Evolutionary conservation across 2,888 invertebrate genomes (phyloP), one percentile per base, ranked within the genome.

Genomic region (Volucella inflata): DNA sequence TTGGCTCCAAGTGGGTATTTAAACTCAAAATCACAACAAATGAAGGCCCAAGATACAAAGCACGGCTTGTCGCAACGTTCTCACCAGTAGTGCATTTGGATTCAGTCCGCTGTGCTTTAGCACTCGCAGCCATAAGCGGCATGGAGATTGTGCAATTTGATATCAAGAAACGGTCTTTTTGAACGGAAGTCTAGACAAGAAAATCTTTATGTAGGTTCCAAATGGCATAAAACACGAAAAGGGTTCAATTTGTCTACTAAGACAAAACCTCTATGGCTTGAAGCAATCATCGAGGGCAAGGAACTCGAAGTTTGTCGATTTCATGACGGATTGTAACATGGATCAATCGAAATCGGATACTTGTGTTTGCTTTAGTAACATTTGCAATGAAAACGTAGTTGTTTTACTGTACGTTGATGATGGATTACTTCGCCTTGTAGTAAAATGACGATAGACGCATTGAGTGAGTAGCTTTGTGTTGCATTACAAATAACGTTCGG

Each of bases 281-380:
- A 42, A 42, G 42, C 42, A 42, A 42, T 42, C 42, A 10, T 42
- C 42, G 42, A 8, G 42, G 8, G 42, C 42, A 42, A 9, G 42
- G 42, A 64, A 50, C 2, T 50, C 50, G 12, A 16, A 50, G n/a
- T 50, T 64, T 14, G 9, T n/a, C n/a, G n/a, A n/a, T n/a, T n/a
- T n/a, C n/a, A n/a, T n/a, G n/a, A n/a, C n/a, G n/a, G n/a, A n/a
- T n/a, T n/a, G n/a, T n/a, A n/a, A n/a, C n/a, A n/a, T n/a, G n/a
- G n/a, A n/a, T n/a, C n/a, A n/a, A n/a, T n/a, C n/a, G n/a, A n/a
- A n/a, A n/a, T n/a, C n/a, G n/a, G n/a, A n/a, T n/a, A n/a, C n/a
- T n/a, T n/a, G n/a, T n/a, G n/a, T n/a, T n/a, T n/a, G n/a, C n/a
- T n/a, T n/a, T n/a, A n/a, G n/a, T n/a, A n/a, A n/a, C n/a, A n/a